Conservation (phyloP, 2,113 vertebrate genomes). For the Trichomycterus rosablanca region DNA sequence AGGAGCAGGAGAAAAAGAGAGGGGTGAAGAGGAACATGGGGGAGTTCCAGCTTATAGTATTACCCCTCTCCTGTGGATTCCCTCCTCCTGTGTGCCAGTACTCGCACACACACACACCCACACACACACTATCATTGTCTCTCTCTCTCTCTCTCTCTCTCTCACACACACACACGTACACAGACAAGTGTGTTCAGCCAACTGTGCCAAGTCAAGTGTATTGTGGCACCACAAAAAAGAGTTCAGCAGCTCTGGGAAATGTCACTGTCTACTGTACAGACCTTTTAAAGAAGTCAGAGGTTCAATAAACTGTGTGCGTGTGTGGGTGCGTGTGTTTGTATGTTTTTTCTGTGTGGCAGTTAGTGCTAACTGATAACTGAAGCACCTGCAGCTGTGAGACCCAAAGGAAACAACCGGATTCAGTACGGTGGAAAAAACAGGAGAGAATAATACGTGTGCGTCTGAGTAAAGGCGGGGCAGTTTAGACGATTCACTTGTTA, state of each 20-base stretch:
- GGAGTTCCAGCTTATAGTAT: conserved; percentile 27
- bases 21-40: conserved; percentile 11
- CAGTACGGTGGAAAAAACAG: conserved; percentile 12
- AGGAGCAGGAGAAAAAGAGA: conserved; percentile 11
- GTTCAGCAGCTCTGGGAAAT: conserved; percentile 11
- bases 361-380: conserved; percentile 37
- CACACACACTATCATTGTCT: not conserved
- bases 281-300: conserved; percentile 20
- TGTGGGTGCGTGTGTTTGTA: not conserved
- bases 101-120: conserved; percentile 2
- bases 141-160: too few relatives aligned
- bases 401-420: conserved; percentile 9
- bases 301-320: not conserved
- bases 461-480: not conserved
- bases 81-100: conserved; percentile 29
- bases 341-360: conserved; percentile 25
- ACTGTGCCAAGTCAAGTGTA: conserved; percentile 24
- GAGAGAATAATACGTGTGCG: too few relatives aligned
- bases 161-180: conserved; percentile 4
- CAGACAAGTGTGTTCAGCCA: not conserved
- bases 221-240: conserved; percentile 19
- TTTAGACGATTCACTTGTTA: conserved; percentile 3
- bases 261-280: conserved; percentile 1
- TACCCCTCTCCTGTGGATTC: conserved; percentile 18
- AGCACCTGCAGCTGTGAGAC: conserved; percentile 41